phyloP scores from a whole-genome alignment of 2,888 invertebrate species.

The Drosophila multiciliata region DNA sequence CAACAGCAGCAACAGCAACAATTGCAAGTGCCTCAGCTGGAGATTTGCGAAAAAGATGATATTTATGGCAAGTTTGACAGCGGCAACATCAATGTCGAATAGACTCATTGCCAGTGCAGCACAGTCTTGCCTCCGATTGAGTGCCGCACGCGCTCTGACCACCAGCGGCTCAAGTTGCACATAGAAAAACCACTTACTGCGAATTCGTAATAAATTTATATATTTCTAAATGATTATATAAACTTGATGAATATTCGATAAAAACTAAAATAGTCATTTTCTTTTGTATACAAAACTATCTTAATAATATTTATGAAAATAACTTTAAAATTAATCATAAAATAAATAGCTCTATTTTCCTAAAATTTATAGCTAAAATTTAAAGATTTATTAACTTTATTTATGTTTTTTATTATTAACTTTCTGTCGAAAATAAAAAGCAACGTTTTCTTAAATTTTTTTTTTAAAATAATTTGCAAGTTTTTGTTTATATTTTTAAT shows the following conservation, averaged over 20 bases:
- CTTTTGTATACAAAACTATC: neutral
- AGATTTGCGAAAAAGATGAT: constrained; percentile 81
- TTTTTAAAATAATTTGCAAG: neutral
- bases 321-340: no score
- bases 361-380: no score
- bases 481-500: neutral
- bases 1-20: constrained; percentile 3
- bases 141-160: constrained; percentile 78
- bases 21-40: constrained; percentile 73
- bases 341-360: no score
- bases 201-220: neutral
- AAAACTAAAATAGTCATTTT: neutral
- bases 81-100: constrained; percentile 63
- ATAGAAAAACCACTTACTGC: neutral
- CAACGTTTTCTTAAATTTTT: no score
- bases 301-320: neutral
- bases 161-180: constrained; percentile 53
- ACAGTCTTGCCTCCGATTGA: constrained; percentile 60
- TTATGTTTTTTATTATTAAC: no score
- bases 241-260: neutral
- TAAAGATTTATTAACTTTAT: no score
- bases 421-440: neutral
- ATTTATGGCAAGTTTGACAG: constrained; percentile 84
- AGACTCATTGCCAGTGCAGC: constrained; percentile 69
- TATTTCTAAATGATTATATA: neutral